These are phyloP conservation scores for Formica aserva DNA, from an alignment of 2,888 invertebrate species.

Conservation along the genomic window DNA sequence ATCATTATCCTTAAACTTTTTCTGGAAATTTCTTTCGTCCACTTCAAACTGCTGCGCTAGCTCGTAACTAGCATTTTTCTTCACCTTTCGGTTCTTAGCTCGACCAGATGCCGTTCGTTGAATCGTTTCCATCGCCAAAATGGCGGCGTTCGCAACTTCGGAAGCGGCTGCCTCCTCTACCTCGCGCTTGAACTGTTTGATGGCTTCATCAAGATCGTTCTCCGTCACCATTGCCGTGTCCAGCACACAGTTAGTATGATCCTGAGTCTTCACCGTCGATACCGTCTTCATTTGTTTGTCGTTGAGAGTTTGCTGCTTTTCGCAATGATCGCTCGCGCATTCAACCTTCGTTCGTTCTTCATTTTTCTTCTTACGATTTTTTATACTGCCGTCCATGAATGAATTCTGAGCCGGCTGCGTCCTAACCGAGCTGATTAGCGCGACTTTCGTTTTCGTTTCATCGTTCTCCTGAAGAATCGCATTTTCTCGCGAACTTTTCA, in stretches of 20 bases:
- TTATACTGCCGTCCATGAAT: slow-evolving; percentile 43
- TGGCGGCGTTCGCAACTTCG: slow-evolving; percentile 57
- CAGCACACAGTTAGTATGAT: slow-evolving; percentile 78
- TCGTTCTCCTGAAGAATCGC: slow-evolving; percentile 19
- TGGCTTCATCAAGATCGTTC: slow-evolving; percentile 81
- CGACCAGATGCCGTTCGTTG: slow-evolving; percentile 68
- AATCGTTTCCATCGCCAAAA: slow-evolving; percentile 66
- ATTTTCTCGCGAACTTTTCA: slow-evolving; percentile 55
- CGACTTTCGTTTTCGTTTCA: slow-evolving; percentile 53
- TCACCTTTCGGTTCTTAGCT: slow-evolving; percentile 72
- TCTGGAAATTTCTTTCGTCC: slow-evolving; percentile 73
- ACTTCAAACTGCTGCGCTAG: slow-evolving; percentile 82
- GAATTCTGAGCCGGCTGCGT: slow-evolving; percentile 76
- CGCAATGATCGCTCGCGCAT: slow-evolving; percentile 53
- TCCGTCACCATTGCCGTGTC: slow-evolving; percentile 82
- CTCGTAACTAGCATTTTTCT: slow-evolving; percentile 84
- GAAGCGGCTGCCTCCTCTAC: slow-evolving; percentile 75
- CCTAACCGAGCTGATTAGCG: slow-evolving; percentile 75
- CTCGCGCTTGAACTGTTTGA: slow-evolving; percentile 79
- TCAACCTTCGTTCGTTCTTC: slow-evolving; percentile 54
- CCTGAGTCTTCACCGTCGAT: slow-evolving; percentile 83
- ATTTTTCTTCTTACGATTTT: slow-evolving; percentile 35
- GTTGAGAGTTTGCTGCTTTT: slow-evolving; percentile 67
- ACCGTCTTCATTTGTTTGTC: slow-evolving; percentile 73
- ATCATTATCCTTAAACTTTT: slow-evolving; percentile 56